A percentile compares a stretch with the other conserved stretches of the same genome.
phyloP scores from a whole-genome alignment of 2,113 vertebrate species.

The Neogobius melanostomus region DNA sequence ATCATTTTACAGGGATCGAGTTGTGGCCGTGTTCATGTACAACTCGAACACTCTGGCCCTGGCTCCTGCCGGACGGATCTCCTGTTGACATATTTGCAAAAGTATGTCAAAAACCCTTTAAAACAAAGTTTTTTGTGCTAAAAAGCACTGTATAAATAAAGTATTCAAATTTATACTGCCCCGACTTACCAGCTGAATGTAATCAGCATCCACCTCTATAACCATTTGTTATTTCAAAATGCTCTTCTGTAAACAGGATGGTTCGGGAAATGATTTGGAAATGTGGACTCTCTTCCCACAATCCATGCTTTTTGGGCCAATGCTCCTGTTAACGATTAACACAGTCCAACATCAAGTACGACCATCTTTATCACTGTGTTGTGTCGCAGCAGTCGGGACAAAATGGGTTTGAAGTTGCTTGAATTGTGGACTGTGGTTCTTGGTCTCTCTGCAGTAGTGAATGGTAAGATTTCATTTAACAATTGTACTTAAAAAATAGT shows the following conservation, averaged over 20 bases:
- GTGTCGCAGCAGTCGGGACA: constrained; percentile 12
- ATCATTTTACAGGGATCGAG: constrained; percentile 85
- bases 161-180: too few relatives aligned
- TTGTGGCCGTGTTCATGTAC: constrained; percentile 98
- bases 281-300: constrained; percentile 23
- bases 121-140: not conserved
- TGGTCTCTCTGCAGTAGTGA: constrained; percentile 10
- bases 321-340: constrained; percentile 44
- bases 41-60: constrained; percentile 99
- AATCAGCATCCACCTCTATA: not conserved
- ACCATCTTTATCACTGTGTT: not conserved
- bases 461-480: constrained; percentile 22
- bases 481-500: too few relatives aligned
- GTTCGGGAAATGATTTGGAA: constrained; percentile 43
- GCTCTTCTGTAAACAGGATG: constrained; percentile 13
- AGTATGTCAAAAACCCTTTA: constrained; percentile 79
- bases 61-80: constrained; percentile 95
- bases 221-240: constrained; percentile 41
- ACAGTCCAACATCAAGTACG: constrained; percentile 3
- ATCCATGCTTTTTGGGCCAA: not conserved
- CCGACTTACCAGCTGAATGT: too few relatives aligned
- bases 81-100: constrained; percentile 99
- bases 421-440: constrained; percentile 36
- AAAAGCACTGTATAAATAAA: too few relatives aligned
- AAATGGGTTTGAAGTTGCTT: constrained; percentile 19